Evolutionary conservation across 2,888 invertebrate species (phyloP), one percentile per base, ranked within the genome.

Genomic region (Crocallis elinguaria): DNA sequence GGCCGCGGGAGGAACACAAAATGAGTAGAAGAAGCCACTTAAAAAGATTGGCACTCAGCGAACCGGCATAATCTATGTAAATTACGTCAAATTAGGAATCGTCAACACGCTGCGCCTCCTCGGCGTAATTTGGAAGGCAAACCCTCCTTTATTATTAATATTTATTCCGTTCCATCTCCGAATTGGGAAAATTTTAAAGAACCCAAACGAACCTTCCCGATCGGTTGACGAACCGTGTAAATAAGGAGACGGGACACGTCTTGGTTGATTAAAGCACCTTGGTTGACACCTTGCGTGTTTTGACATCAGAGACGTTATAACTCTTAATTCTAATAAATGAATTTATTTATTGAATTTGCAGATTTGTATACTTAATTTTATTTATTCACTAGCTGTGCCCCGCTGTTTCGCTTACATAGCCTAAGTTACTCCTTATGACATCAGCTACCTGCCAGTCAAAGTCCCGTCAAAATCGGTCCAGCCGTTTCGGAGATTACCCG

Each of bases 1-100:
- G 76, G 75, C 80, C 79, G 75, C 79, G 81, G 78, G 74, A 82
- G 84, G 71, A 83, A 85, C 86, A 80, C 86, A 86, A 84, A 85
- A 87, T 85, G 85, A 86, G 88, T 86, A 79, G 82, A 86, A 84
- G 84, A 86, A 83, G 88, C 88, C 91, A 91, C 90, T 91, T 90
- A 84, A 87, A 91, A 89, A 91, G 89, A 91, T 90, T 91, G 90
- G 86, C 90, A 91, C 90, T 91, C 90, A 91, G 80, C 90, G 89
- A 85, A 78, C 86, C 83, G 88, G 88, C 84, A 89, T 91, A 91
- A 91, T 91, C 90, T 88, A 91, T 90, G 90, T 83, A 90, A 91
- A 91, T 91, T 87, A 89, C 87, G 83, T 85, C 87, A 90, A 90
- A 91, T 91, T 91, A 91, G 88, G 86, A 87, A 80, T 88, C 86